A percentile compares a stretch with the other conserved stretches of the same genome.
phyloP scores from a whole-genome alignment of 1,140 invertebrate genomes.

The Bombus confusus region DNA sequence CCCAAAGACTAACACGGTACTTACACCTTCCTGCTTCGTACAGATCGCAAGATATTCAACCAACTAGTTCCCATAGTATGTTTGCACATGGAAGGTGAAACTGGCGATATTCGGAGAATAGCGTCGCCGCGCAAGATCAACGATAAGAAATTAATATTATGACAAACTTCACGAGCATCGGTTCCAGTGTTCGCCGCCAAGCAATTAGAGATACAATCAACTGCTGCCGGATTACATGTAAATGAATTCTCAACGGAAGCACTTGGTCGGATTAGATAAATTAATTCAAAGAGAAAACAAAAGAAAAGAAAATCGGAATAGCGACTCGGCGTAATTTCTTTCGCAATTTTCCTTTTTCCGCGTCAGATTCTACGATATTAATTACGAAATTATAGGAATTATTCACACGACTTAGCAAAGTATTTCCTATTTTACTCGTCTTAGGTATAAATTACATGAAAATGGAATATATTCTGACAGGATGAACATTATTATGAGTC shows the following conservation, averaged over 20 bases:
- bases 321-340: not conserved
- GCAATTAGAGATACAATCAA: constrained; percentile 48
- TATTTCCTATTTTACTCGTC: too few relatives aligned
- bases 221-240: constrained; percentile 8
- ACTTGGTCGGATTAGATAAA: not conserved
- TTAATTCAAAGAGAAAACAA: not conserved
- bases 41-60: constrained; percentile 66
- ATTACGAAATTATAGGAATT: not conserved
- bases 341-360: not conserved
- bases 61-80: constrained; percentile 56
- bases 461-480: not conserved
- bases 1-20: constrained; percentile 74
- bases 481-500: constrained; percentile 37
- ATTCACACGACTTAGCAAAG: not conserved
- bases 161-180: constrained; percentile 55
- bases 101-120: constrained; percentile 51
- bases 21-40: constrained; percentile 69
- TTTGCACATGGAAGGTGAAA: constrained; percentile 58
- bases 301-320: not conserved
- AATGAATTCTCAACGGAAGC: constrained; percentile 6
- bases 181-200: constrained; percentile 15
- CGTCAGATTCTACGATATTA: not conserved
- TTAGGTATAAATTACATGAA: constrained; percentile 8
- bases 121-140: constrained; percentile 54
- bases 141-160: constrained; percentile 65